Conservation (phyloP, 2,113 vertebrate species). For the Antechinus flavipes region DNA sequence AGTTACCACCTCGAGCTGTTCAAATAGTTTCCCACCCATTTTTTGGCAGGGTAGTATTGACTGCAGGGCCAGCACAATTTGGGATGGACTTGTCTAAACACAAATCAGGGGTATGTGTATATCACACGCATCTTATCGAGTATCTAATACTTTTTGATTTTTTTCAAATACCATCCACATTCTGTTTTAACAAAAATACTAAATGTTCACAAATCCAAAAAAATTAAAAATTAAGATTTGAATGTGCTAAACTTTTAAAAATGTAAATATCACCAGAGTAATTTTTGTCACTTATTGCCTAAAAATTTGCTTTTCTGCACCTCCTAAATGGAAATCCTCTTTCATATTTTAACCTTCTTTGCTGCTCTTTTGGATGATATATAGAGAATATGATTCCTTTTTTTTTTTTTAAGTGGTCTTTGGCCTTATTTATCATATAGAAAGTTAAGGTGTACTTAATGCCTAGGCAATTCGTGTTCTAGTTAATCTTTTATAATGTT, state of each 20-base stretch:
- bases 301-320: neutral
- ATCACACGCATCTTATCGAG: neutral
- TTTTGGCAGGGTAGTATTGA: slow-evolving; percentile 96
- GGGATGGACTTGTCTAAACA: slow-evolving; percentile 96
- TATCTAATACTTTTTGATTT: neutral
- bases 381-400: neutral
- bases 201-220: slow-evolving; percentile 30
- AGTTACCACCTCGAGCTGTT: slow-evolving; percentile 96
- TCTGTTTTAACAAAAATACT: slow-evolving; percentile 24
- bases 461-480: neutral
- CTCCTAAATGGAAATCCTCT: neutral
- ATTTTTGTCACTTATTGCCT: neutral
- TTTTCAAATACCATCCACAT: neutral
- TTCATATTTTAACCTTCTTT: neutral
- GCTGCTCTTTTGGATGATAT: neutral
- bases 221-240: neutral
- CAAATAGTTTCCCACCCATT: slow-evolving; percentile 97
- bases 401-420: neutral
- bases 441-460: neutral
- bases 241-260: neutral
- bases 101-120: slow-evolving; percentile 89
- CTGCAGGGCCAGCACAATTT: slow-evolving; percentile 97
- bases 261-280: neutral
- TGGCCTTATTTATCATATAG: neutral
- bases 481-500: neutral